phyloP scores from a whole-genome alignment of 2,888 invertebrate genomes.

The Tenthredo livida region DNA sequence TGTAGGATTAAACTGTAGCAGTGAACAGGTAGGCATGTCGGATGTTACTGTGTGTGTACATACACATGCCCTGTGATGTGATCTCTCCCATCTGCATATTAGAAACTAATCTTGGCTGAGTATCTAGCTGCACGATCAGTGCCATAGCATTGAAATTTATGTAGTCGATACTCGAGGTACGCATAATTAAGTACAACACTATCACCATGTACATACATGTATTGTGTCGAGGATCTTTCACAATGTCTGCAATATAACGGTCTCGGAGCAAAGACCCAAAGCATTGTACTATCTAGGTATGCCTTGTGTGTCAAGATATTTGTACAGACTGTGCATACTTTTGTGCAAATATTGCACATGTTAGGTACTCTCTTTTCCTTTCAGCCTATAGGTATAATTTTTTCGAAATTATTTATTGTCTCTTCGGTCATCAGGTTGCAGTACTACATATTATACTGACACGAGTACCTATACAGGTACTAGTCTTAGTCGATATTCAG shows the following conservation, averaged over 20 bases:
- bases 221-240: not conserved
- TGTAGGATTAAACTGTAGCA: slow-evolving; percentile 14
- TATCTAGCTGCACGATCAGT: slow-evolving; percentile 17
- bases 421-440: not conserved
- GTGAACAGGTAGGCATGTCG: slow-evolving; percentile 6
- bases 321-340: not conserved
- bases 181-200: slow-evolving; percentile 9
- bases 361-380: not conserved
- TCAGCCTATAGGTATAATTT: not conserved
- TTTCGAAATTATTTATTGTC: not conserved
- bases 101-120: slow-evolving; percentile 35
- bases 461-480: not conserved
- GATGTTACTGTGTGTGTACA: not conserved
- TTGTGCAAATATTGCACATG: not conserved
- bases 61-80: slow-evolving; percentile 41
- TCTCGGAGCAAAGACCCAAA: not conserved
- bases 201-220: not conserved
- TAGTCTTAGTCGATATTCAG: not conserved
- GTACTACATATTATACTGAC: not conserved
- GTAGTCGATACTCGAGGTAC: not conserved
- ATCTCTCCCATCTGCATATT: slow-evolving; percentile 55
- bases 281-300: not conserved
- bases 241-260: slow-evolving; percentile 16
- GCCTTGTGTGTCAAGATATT: not conserved
- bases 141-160: slow-evolving; percentile 23